Evolutionary conservation across 2,888 invertebrate species (phyloP), one percentile per base, ranked within the genome.

Genomic region (Electrophaes corylata): DNA sequence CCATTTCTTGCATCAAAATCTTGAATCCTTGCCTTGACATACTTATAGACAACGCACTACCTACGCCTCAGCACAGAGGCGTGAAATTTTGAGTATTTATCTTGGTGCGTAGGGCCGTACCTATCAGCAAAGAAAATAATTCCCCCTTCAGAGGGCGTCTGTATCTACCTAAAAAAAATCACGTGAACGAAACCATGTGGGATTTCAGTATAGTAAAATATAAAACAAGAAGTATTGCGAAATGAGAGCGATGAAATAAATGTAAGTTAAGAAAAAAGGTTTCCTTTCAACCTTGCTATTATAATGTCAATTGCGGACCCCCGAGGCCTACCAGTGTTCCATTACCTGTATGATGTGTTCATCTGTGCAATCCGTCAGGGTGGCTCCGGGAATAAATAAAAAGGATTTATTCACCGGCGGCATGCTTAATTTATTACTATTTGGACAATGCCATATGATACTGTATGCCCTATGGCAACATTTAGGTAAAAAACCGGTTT

Each of bases 271-370:
- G 20, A 16, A 41, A 60, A 52, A 54, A 39, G 47, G 45, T 58
- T 46, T n/a, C 46, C 57, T 58, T 53, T 54, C 56, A 60, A 60
- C 12, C 66, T 48, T 70, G 75, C 85, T 87, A 90, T 89, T 90
- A 89, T 88, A 86, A 75, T 78, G 89, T 90, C 88, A 88, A 86
- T 85, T 83, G 67, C 72, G 75, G 80, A 84, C 84, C 86, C 71
- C 83, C 84, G 49, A 43, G 53, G 52, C 60, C 57, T 58, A 51
- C 56, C 67, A 70, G 84, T 86, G 83, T 87, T 85, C 84, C 78
- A 84, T 87, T 88, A 89, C 88, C n/a, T 29, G 26, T 10, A 81
- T 83, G 86, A 90, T 83, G 87, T 88, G 88, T 88, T 88, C 87
- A 89, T 88, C 78, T 79, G 64, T 66, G 71, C 87, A 88, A 89